Evolutionary conservation across 2,113 vertebrate genomes (phyloP).

Genomic region (Pagrus major): DNA sequence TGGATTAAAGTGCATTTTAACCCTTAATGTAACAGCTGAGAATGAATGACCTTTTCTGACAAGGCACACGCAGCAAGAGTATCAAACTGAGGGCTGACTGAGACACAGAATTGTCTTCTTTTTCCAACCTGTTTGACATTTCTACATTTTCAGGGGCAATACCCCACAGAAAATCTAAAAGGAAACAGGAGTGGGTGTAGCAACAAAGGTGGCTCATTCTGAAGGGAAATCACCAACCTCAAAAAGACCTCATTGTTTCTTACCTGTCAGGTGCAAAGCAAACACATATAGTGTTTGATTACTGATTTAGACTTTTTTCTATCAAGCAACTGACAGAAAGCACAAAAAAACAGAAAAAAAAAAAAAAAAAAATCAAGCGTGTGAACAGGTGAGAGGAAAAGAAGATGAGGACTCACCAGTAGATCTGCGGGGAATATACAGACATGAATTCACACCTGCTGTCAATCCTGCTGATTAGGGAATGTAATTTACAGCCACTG

Average conservation of each 20-base stretch:
- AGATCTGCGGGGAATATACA: conserved; percentile 76
- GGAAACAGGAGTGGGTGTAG: conserved; percentile 73
- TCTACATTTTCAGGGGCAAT: conserved; percentile 58
- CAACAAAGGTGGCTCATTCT: conserved; percentile 44
- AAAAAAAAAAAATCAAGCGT: not conserved
- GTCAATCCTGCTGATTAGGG: conserved; percentile 54
- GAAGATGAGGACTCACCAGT: conserved; percentile 77
- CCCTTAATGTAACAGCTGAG: not conserved
- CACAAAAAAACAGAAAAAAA: not conserved
- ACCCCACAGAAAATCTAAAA: conserved; percentile 53
- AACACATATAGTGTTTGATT: not conserved
- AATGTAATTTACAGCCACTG: conserved; percentile 21
- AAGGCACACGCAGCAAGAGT: not conserved
- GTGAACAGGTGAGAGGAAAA: not conserved
- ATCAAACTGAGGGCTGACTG: not conserved
- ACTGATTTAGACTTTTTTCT: not conserved
- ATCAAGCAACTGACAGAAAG: too few relatives aligned
- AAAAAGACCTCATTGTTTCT: not conserved
- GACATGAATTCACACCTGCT: conserved; percentile 84
- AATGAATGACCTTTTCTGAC: conserved; percentile 13
- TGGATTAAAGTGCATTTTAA: not conserved
- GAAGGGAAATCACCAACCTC: conserved; percentile 63
- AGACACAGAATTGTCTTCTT: not conserved
- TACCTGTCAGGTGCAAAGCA: not conserved
- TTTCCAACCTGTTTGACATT: conserved; percentile 40